A percentile compares a stretch with the other conserved stretches of the same genome.
Conservation (phyloP, 2,113 vertebrate species). For the Arvicanthis niloticus region DNA sequence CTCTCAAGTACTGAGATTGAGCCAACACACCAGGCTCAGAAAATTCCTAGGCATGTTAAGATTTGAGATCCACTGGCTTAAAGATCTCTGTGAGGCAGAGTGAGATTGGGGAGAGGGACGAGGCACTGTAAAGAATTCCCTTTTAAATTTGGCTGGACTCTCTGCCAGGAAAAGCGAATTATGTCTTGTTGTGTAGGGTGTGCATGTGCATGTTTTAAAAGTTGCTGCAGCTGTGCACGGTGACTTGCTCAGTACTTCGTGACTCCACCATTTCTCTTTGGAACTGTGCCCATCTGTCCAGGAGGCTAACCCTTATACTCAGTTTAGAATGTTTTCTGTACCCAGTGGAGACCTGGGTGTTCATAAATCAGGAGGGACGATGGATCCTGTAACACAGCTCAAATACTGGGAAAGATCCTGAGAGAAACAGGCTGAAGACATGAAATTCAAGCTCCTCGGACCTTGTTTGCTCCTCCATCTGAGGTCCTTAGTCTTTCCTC, state of each 20-base stretch:
- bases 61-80: not conserved
- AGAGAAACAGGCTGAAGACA: not conserved
- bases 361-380: not conserved
- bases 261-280: not conserved
- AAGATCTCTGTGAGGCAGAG: not conserved
- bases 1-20: not conserved
- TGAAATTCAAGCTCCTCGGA: not conserved
- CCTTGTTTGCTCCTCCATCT: not conserved
- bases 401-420: not conserved
- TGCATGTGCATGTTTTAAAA: not conserved
- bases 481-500: not conserved
- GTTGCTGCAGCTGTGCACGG: not conserved
- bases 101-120: too few species aligned
- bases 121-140: not conserved
- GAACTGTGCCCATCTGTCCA: not conserved
- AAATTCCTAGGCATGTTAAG: conserved; percentile 41
- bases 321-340: not conserved
- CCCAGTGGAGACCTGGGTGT: not conserved
- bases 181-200: not conserved
- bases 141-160: not conserved
- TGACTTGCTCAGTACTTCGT: not conserved
- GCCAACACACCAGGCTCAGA: not conserved
- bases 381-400: not conserved
- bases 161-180: not conserved
- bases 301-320: not conserved